These are phyloP conservation scores for Caenorhabditis briggsae DNA, from an alignment of 1,140 invertebrate species.

Conservation along the genomic window DNA sequence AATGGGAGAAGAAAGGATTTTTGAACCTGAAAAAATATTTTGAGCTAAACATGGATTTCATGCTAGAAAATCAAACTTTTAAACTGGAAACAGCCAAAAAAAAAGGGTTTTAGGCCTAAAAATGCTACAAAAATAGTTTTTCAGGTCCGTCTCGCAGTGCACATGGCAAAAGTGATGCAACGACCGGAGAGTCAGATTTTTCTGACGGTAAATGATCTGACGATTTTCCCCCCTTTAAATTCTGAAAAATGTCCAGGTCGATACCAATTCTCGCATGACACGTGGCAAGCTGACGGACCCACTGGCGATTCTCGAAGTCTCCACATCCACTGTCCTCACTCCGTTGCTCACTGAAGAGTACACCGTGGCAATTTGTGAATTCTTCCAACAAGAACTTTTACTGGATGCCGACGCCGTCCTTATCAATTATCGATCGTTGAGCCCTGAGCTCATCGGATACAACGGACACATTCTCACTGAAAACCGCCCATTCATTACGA, in stretches of 20 bases:
- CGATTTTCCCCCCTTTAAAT: neutral
- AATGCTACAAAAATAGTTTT: neutral
- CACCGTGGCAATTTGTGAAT: constrained; percentile 17
- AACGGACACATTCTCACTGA: constrained; percentile 29
- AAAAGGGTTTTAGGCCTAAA: neutral
- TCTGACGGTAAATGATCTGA: neutral
- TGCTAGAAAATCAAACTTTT: too few relatives aligned
- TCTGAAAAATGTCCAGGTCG: neutral
- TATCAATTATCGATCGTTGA: constrained; percentile 37
- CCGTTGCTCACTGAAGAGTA: constrained; percentile 27
- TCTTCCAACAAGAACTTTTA: neutral
- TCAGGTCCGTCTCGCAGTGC: constrained; percentile 17
- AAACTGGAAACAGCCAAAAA: too few relatives aligned
- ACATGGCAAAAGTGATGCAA: constrained; percentile 42
- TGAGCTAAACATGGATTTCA: too few relatives aligned
- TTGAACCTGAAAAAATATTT: too few relatives aligned
- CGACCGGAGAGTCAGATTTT: constrained; percentile 38
- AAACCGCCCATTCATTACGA: constrained; percentile 22
- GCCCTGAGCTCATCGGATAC: constrained; percentile 13
- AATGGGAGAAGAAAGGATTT: neutral
- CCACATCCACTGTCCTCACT: neutral
- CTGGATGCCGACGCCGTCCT: neutral
- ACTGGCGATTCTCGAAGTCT: constrained; percentile 7
- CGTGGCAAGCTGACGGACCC: constrained; percentile 4
- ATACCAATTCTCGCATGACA: constrained; percentile 20